Conservation (phyloP, 2,888 invertebrate species). For the Rhabditophanes sp. region DNA sequence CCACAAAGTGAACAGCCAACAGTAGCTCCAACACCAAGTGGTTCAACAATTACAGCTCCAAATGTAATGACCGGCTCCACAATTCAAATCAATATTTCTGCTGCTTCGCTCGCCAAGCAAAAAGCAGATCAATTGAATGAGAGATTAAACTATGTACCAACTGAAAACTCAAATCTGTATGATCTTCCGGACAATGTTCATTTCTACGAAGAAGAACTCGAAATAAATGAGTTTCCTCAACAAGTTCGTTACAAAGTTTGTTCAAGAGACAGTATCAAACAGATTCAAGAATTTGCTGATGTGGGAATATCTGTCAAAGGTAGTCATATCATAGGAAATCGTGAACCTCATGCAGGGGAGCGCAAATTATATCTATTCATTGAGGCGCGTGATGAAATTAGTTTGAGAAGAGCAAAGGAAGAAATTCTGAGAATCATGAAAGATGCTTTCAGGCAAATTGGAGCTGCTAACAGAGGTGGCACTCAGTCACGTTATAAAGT, state of each 20-base stretch:
- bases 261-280: conserved; percentile 68
- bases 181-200: conserved; percentile 49
- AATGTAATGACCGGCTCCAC: conserved; percentile 65
- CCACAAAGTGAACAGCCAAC: not conserved
- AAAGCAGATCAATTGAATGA: conserved; percentile 89
- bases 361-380: conserved; percentile 91
- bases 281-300: conserved; percentile 95
- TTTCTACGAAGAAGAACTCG: conserved; percentile 88
- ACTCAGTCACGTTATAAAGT: conserved; percentile 3
- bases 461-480: conserved; percentile 2
- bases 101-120: conserved; percentile 90
- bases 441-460: conserved; percentile 79
- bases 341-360: conserved; percentile 71
- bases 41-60: conserved; percentile 53
- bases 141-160: conserved; percentile 85
- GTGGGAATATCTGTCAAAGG: conserved; percentile 95
- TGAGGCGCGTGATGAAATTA: conserved; percentile 87
- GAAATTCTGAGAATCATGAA: conserved; percentile 94
- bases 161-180: conserved; percentile 49
- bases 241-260: conserved; percentile 95
- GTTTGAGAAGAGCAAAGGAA: conserved; percentile 82
- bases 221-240: conserved; percentile 99
- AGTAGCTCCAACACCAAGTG: conserved; percentile 1
- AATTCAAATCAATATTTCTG: conserved; percentile 46
- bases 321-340: conserved; percentile 72